Percentiles rank a stretch among this genome's conserved stretches.
Conservation (phyloP, 1,140 invertebrate species). For the Platorchestia sp. region DNA sequence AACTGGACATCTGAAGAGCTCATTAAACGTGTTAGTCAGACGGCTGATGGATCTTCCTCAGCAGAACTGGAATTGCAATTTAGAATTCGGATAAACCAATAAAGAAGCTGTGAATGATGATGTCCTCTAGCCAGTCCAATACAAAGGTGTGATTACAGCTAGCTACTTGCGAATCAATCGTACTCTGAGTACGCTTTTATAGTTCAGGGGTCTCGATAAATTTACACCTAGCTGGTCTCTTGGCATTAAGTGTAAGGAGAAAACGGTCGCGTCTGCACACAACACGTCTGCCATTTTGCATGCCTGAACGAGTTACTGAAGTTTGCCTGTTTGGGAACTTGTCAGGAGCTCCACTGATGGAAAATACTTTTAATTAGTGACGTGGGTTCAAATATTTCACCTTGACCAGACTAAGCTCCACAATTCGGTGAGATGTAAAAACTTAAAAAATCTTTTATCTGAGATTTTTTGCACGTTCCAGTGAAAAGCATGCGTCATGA, state of each 20-base stretch:
- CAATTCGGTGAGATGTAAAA: too few relatives aligned
- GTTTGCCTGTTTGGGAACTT: not conserved
- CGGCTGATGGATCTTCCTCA: not conserved
- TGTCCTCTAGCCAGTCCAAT: not conserved
- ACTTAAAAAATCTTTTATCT: too few relatives aligned
- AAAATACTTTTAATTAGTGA: too few relatives aligned
- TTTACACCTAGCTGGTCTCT: not conserved
- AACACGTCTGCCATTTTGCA: too few relatives aligned
- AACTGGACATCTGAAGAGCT: not conserved
- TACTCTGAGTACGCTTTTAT: too few relatives aligned
- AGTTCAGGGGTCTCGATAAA: not conserved
- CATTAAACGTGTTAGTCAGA: not conserved
- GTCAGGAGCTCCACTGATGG: not conserved
- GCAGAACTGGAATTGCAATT: not conserved
- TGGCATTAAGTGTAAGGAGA: too few relatives aligned
- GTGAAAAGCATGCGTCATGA: too few relatives aligned
- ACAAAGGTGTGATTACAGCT: not conserved
- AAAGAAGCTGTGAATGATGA: not conserved
- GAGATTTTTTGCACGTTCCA: too few relatives aligned
- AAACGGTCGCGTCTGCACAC: too few relatives aligned
- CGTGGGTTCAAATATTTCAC: too few relatives aligned
- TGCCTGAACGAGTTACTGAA: too few relatives aligned
- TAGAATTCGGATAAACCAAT: not conserved
- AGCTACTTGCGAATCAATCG: not conserved
- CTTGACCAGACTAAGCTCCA: too few relatives aligned